Evolutionary conservation across 2,888 invertebrate genomes (phyloP).

Genomic region (Ischnura elegans): DNA sequence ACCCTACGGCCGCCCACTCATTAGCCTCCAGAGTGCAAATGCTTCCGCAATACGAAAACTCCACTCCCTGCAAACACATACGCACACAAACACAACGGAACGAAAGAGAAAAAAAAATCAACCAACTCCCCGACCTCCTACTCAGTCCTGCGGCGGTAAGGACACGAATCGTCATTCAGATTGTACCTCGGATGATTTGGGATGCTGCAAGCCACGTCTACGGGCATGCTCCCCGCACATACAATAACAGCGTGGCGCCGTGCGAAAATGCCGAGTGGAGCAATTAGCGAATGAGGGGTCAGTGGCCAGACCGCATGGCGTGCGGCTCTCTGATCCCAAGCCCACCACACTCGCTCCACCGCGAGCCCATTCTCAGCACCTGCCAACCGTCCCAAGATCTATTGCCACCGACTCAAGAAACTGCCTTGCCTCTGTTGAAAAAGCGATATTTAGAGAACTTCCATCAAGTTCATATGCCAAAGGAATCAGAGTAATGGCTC

Average conservation of each 20-base stretch:
- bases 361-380: background rate
- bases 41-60: background rate
- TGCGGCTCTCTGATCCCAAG: background rate
- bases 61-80: background rate
- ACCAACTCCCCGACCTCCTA: background rate
- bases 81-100: background rate
- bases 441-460: background rate
- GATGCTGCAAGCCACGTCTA: background rate
- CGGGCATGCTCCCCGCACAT: background rate
- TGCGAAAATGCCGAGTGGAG: background rate
- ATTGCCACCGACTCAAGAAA: background rate
- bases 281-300: slow-evolving; percentile 1
- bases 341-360: background rate
- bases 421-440: background rate
- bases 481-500: background rate
- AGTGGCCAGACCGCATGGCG: slow-evolving; percentile 10
- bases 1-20: background rate
- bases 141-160: background rate
- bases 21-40: background rate
- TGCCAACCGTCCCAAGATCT: background rate
- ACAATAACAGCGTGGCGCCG: background rate
- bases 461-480: background rate
- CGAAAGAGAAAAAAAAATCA: background rate
- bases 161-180: background rate
- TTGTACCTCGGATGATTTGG: background rate